These are phyloP conservation scores for Glossophaga mutica DNA, from an alignment of 2,797 vertebrate species.

Conservation along the genomic window DNA sequence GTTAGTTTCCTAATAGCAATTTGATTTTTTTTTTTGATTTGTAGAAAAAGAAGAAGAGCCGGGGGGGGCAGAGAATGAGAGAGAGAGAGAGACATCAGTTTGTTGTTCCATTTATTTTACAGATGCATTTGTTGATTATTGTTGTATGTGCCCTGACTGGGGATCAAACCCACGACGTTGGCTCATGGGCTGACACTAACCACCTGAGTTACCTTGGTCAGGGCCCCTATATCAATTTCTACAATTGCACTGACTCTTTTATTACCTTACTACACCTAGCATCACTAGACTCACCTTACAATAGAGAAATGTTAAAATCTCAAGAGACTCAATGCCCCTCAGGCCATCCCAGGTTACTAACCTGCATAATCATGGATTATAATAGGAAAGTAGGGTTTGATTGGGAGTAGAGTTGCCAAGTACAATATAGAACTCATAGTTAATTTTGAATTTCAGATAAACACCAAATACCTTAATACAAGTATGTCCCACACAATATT, in stretches of 20 bases:
- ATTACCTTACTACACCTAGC: background rate
- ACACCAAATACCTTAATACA: background rate
- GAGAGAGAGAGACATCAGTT: background rate
- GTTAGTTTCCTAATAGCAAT: background rate
- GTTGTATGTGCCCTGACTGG: background rate
- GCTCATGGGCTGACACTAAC: background rate
- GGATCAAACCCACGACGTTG: background rate
- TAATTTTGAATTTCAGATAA: slow-evolving; percentile 2
- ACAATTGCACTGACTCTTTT: background rate
- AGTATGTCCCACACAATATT: background rate
- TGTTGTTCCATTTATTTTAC: background rate
- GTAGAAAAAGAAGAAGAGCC: background rate
- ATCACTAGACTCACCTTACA: background rate
- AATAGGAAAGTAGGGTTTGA: background rate
- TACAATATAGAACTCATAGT: background rate
- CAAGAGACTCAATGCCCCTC: background rate
- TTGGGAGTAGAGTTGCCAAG: background rate
- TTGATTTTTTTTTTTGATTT: background rate
- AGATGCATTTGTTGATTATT: background rate
- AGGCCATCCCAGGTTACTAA: background rate
- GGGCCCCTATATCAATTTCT: background rate
- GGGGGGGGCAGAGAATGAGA: no score
- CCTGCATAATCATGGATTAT: background rate
- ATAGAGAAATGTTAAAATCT: background rate
- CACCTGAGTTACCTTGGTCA: background rate